phyloP scores from a whole-genome alignment of 2,113 vertebrate species.

The Herpetotheres cachinnans region DNA sequence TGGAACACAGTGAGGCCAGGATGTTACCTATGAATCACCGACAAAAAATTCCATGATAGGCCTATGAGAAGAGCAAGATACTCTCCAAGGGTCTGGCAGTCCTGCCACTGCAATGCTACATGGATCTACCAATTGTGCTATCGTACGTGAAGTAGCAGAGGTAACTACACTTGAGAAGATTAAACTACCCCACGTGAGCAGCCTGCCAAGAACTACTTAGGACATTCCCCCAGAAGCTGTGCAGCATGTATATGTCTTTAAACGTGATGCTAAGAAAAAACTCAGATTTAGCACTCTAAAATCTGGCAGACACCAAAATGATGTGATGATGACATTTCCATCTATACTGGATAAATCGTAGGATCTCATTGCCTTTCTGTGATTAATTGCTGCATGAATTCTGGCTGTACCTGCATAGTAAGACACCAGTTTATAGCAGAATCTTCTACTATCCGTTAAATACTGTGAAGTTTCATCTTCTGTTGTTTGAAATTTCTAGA shows the following conservation, averaged over 20 bases:
- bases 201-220: background rate
- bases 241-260: background rate
- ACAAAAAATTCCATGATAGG: background rate
- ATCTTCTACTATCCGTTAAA: background rate
- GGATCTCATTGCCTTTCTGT: background rate
- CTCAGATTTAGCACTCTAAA: background rate
- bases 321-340: background rate
- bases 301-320: background rate
- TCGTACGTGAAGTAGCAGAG: background rate
- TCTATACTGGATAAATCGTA: background rate
- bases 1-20: background rate
- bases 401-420: background rate
- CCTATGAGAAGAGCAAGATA: background rate
- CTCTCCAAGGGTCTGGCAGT: background rate
- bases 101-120: background rate
- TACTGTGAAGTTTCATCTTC: background rate
- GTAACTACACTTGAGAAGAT: background rate
- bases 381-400: background rate
- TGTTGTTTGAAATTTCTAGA: background rate
- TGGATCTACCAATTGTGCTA: background rate
- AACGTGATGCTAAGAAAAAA: background rate
- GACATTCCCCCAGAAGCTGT: background rate
- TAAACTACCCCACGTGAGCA: background rate
- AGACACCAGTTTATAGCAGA: background rate
- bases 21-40: background rate